Conservation (phyloP, 2,888 invertebrate genomes). For the Orchesellides sinensis region DNA sequence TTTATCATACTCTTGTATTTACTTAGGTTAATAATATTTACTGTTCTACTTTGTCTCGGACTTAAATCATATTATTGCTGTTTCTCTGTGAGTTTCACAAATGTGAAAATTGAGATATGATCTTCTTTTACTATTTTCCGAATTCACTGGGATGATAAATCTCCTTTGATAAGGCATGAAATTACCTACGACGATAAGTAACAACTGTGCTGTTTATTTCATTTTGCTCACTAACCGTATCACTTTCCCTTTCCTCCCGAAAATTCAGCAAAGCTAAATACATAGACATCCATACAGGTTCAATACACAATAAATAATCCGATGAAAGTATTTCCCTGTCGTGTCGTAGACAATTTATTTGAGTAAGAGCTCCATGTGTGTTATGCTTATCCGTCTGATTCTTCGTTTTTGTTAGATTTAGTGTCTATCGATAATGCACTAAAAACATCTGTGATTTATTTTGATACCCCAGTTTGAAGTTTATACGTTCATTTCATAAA, state of each 20-base stretch:
- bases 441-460: constrained; percentile 1
- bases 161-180: no score
- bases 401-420: neutral
- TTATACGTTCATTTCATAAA: neutral
- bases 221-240: neutral
- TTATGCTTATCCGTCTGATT: no score
- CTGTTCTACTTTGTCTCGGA: neutral
- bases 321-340: neutral
- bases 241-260: constrained; percentile 1
- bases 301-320: constrained; percentile 6
- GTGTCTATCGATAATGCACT: neutral
- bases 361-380: no score
- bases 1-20: no score
- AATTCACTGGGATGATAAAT: neutral
- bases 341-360: no score
- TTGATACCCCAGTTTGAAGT: no score
- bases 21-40: neutral
- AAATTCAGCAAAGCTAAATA: neutral
- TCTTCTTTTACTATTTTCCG: neutral
- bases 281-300: neutral
- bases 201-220: no score
- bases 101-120: neutral
- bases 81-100: no score
- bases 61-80: neutral
- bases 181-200: neutral